Conservation (phyloP, 2,113 vertebrate genomes). For the Psettodes erumei region DNA sequence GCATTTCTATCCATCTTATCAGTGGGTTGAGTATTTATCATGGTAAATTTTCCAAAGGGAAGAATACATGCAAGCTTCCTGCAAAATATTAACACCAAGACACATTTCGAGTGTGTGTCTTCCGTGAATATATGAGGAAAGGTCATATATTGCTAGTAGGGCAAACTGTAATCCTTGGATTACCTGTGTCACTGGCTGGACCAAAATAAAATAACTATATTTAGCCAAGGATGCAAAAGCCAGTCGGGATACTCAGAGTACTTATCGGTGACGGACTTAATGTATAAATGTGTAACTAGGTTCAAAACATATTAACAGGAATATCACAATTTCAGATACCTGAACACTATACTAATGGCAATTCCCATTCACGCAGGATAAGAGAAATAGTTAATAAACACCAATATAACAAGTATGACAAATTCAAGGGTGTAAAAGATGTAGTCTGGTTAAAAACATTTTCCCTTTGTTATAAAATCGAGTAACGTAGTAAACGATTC, state of each 20-base stretch:
- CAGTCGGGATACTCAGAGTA: not conserved
- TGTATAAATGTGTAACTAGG: not conserved
- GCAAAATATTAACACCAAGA: not conserved
- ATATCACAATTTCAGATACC: not conserved
- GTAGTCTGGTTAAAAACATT: not conserved
- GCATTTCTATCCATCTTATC: not conserved
- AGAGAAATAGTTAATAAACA: not conserved
- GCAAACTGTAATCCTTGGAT: slow-evolving; percentile 53
- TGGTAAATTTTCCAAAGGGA: not conserved
- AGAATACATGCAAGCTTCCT: not conserved
- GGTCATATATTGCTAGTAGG: not conserved
- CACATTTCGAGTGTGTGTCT: not conserved
- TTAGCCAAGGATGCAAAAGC: slow-evolving; percentile 16
- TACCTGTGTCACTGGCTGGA: slow-evolving; percentile 28
- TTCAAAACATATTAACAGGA: not conserved
- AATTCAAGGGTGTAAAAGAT: too few species aligned
- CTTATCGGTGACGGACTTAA: not conserved
- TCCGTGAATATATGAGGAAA: not conserved
- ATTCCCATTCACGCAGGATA: accelerated
- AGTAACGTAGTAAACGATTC: not conserved
- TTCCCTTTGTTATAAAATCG: not conserved
- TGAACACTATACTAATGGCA: not conserved
- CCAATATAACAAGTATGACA: too few species aligned
- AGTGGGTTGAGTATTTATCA: not conserved
- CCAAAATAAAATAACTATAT: slow-evolving; percentile 58